Conservation (phyloP, 2,113 vertebrate genomes). For the Microcebus griseorufus region DNA sequence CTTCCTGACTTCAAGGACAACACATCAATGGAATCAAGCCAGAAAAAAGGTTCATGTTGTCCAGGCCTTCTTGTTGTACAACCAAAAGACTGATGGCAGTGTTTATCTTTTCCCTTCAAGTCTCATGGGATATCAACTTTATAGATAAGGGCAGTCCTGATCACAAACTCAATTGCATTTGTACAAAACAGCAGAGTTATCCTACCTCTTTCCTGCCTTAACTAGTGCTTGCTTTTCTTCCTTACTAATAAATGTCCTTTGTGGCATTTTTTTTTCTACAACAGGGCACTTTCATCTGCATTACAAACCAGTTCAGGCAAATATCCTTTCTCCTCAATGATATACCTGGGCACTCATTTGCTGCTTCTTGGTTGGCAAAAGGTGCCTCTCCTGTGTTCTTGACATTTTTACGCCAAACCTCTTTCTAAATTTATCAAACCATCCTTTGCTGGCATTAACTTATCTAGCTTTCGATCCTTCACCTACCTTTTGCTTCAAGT, state of each 20-base stretch:
- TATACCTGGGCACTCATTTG: background rate
- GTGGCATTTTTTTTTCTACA: background rate
- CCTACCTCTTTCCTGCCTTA: background rate
- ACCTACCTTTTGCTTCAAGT: background rate
- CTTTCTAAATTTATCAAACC: background rate
- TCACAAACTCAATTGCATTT: background rate
- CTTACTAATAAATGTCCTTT: background rate
- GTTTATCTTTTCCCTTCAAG: background rate
- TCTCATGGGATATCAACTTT: background rate
- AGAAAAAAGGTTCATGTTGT: background rate
- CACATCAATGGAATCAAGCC: background rate
- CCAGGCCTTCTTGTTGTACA: background rate
- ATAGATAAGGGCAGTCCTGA: background rate
- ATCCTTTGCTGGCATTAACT: background rate
- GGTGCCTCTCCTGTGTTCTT: background rate
- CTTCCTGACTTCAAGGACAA: background rate
- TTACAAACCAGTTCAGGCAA: background rate
- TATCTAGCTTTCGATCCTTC: background rate
- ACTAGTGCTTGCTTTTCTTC: background rate
- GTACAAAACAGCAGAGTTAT: background rate
- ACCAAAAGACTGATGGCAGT: background rate
- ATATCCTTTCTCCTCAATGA: background rate
- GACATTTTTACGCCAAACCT: background rate
- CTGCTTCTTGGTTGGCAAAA: background rate
- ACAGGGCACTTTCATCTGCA: background rate